A percentile compares a stretch with the other conserved stretches of the same genome.
Evolutionary conservation across 1,140 invertebrate genomes (phyloP).

Genomic region (Yoshiicerus persimilis): DNA sequence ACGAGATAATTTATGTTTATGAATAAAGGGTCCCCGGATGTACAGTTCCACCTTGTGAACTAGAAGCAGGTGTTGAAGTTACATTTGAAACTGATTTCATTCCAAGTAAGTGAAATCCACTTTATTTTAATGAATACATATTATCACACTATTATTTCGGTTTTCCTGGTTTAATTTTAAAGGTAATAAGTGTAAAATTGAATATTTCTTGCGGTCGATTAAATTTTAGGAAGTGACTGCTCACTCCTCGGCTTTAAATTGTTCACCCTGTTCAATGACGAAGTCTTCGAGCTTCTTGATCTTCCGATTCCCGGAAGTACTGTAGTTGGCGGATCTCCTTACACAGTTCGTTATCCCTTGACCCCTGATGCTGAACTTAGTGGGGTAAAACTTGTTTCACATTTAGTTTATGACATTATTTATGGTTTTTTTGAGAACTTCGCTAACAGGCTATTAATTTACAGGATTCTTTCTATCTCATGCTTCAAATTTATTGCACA

Average conservation of each 20-base stretch:
- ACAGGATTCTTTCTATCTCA: not conserved
- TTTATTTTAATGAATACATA: not conserved
- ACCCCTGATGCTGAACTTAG: not conserved
- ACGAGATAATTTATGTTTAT: not conserved
- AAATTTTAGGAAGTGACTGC: not conserved
- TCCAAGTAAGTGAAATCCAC: not conserved
- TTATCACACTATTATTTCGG: no score
- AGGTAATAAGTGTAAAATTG: not conserved
- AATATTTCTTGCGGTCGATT: not conserved
- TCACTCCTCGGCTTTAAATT: not conserved
- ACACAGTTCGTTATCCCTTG: not conserved
- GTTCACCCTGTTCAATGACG: not conserved
- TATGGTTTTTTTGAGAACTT: not conserved
- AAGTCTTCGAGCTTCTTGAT: not conserved
- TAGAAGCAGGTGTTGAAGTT: not conserved
- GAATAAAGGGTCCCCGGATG: not conserved
- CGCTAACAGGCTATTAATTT: not conserved
- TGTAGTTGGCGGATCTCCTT: not conserved
- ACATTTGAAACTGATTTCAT: not conserved
- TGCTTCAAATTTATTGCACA: not conserved
- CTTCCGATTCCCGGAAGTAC: not conserved
- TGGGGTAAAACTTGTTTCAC: not conserved
- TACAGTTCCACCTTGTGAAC: not conserved
- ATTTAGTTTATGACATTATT: not conserved
- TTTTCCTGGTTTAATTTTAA: no score